Evolutionary conservation across 2,888 invertebrate genomes (phyloP).

Genomic region (Ctenicera cuprea): DNA sequence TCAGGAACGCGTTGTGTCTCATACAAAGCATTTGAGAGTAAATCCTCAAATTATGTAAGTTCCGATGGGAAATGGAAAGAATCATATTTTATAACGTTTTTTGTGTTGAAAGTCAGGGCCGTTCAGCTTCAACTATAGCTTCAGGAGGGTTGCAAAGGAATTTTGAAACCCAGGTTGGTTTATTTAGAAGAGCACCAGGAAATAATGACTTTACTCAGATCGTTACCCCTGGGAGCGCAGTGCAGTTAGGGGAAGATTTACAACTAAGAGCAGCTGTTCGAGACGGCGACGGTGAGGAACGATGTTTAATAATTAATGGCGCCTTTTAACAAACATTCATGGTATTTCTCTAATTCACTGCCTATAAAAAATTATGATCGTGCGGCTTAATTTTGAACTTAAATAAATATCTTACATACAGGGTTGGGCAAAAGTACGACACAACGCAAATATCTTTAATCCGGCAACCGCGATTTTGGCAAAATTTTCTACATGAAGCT

Average conservation of each 20-base stretch:
- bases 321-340: slow-evolving; percentile 1
- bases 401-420: no score
- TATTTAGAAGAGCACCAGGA: slow-evolving; percentile 72
- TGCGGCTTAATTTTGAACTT: no score
- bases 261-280: slow-evolving; percentile 74
- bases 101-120: slow-evolving; percentile 63
- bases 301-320: slow-evolving; percentile 20
- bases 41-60: slow-evolving; percentile 64
- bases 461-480: no score
- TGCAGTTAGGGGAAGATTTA: slow-evolving; percentile 77
- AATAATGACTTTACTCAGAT: slow-evolving; percentile 73
- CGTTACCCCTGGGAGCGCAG: slow-evolving; percentile 74
- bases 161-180: slow-evolving; percentile 74
- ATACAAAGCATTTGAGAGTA: slow-evolving; percentile 70
- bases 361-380: no score
- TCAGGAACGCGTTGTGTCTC: slow-evolving; percentile 74
- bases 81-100: slow-evolving; percentile 12
- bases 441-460: no score
- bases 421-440: no score
- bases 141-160: slow-evolving; percentile 75
- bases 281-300: slow-evolving; percentile 75
- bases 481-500: no score
- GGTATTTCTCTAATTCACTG: background rate
- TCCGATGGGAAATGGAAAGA: slow-evolving; percentile 12
- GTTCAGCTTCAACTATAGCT: slow-evolving; percentile 70